Evolutionary conservation across 2,113 vertebrate genomes (phyloP).

Genomic region (Cepphus grylle): DNA sequence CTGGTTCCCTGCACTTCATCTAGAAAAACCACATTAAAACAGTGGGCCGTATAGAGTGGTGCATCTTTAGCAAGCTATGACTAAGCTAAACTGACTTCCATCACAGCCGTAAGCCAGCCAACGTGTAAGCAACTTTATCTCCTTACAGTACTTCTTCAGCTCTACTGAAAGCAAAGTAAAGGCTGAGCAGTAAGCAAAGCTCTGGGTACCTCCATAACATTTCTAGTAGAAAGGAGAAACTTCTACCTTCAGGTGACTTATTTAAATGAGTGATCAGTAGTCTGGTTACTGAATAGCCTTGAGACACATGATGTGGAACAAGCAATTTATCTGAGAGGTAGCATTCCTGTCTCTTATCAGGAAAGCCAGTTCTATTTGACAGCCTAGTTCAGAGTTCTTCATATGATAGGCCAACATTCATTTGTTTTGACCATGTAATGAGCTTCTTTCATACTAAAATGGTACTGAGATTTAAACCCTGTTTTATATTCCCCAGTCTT

Average conservation of each 20-base stretch:
- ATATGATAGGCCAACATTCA: not conserved
- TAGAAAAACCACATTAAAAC: not conserved
- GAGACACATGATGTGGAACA: not conserved
- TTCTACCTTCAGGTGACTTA: not conserved
- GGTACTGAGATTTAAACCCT: not conserved
- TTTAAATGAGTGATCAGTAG: not conserved
- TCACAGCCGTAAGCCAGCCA: not conserved
- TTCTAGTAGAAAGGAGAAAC: not conserved
- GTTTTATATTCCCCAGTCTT: not conserved
- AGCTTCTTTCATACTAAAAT: not conserved
- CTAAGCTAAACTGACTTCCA: not conserved
- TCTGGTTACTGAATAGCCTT: not conserved
- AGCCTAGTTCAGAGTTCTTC: not conserved
- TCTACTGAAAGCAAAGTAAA: not conserved
- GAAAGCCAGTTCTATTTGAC: not conserved
- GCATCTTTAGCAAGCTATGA: not conserved
- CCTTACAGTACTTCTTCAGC: not conserved
- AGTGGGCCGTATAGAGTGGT: fast-evolving
- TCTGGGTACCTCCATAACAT: not conserved
- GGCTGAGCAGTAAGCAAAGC: not conserved
- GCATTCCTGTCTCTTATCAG: not conserved
- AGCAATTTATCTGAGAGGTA: not conserved
- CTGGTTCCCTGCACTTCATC: not conserved
- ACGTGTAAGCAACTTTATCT: not conserved
- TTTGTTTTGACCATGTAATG: not conserved